phyloP scores from a whole-genome alignment of 92 coral and sea anemone species.

The Bergia sp. region DNA sequence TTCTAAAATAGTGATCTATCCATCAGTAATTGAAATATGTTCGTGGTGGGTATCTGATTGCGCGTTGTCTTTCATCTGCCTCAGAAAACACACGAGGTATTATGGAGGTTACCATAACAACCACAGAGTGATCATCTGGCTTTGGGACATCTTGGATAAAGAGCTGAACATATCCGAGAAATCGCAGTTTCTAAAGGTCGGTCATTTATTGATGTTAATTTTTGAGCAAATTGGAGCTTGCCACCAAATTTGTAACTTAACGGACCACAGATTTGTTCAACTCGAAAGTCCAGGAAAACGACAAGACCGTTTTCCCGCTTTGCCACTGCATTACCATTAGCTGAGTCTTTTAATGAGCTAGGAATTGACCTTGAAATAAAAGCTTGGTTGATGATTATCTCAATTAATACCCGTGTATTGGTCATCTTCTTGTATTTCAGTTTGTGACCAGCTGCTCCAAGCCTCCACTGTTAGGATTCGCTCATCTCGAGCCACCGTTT shows the following conservation, averaged over 20 bases:
- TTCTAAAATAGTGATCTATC: no score
- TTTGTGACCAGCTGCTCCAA: constrained; percentile 98
- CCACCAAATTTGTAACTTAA: no score
- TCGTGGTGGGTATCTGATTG: not conserved
- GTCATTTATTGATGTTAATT: not conserved
- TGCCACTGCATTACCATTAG: no score
- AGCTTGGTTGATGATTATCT: not conserved
- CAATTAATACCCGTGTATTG: not conserved
- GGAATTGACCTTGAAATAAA: no score
- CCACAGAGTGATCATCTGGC: constrained; percentile 93
- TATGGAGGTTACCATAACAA: constrained; percentile 96
- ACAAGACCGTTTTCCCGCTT: no score
- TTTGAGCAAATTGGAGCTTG: no score
- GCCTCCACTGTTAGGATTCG: constrained; percentile 95
- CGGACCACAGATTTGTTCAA: no score
- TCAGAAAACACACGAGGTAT: constrained; percentile 88
- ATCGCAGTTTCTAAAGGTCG: constrained; percentile 90
- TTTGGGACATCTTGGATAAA: constrained; percentile 95
- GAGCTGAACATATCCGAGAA: constrained; percentile 84
- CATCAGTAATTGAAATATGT: not conserved
- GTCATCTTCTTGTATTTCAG: constrained; percentile 45
- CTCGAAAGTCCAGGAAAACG: no score
- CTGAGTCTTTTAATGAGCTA: no score
- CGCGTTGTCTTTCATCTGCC: not conserved
- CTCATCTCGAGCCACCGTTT: constrained; percentile 97